These are phyloP conservation scores for Rhagoletis zephyria DNA, from an alignment of 1,140 invertebrate species.

Conservation along the genomic window DNA sequence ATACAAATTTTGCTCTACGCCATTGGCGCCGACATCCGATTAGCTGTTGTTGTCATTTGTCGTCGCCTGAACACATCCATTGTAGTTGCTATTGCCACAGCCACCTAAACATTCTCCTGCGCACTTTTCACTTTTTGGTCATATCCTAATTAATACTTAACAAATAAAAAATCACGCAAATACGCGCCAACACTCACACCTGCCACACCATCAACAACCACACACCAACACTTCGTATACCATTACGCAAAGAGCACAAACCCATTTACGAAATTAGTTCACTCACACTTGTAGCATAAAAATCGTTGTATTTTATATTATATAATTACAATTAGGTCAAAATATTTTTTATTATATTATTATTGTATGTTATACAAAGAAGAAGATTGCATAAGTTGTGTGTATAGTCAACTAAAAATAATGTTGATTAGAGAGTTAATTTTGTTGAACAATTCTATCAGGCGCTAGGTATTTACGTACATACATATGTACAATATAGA, in stretches of 20 bases:
- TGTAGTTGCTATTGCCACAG: not conserved
- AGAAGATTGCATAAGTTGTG: conserved; percentile 6
- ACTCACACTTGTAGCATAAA: conserved; percentile 44
- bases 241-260: conserved; percentile 27
- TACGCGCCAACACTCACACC: not conserved
- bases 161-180: conserved; percentile 38
- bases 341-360: conserved; percentile 22
- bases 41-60: not conserved
- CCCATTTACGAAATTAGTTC: conserved; percentile 27
- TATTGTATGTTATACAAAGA: conserved; percentile 11
- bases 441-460: conserved; percentile 40
- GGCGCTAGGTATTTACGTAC: not conserved
- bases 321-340: conserved; percentile 14
- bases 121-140: conserved; percentile 34
- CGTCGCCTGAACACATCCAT: conserved; percentile 3
- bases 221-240: not conserved
- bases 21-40: conserved; percentile 22
- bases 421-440: conserved; percentile 30
- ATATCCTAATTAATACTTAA: conserved; percentile 16
- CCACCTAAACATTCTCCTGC: not conserved
- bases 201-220: not conserved
- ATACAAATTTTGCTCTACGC: not conserved
- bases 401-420: conserved; percentile 7
- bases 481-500: conserved; percentile 5
- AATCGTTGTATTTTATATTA: conserved; percentile 29